Conservation (phyloP, 2,888 invertebrate species). For the Drosophila falleni region DNA sequence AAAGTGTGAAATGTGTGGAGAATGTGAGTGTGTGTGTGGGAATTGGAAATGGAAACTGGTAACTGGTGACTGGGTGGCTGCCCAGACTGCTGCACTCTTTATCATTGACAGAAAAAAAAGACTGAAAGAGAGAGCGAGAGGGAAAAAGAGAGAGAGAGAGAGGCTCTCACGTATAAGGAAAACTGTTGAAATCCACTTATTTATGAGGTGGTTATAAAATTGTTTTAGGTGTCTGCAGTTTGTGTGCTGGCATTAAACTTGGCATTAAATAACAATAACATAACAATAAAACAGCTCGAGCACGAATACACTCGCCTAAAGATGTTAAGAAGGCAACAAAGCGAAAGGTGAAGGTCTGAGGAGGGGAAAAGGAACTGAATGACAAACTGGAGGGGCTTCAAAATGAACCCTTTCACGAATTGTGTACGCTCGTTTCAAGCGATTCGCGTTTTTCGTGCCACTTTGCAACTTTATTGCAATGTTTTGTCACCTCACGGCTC, state of each 20-base stretch:
- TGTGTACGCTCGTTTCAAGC: slow-evolving; percentile 40
- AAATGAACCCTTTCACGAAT: slow-evolving; percentile 55
- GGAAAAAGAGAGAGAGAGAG: background rate
- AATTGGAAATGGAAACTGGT: slow-evolving; percentile 35
- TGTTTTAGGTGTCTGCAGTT: slow-evolving; percentile 68
- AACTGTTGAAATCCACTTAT: slow-evolving; percentile 54
- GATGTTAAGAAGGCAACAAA: slow-evolving; percentile 31
- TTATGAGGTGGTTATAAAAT: slow-evolving; percentile 74
- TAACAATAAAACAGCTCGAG: slow-evolving; percentile 69
- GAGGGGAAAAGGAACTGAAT: background rate
- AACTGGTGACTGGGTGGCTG: slow-evolving; percentile 54
- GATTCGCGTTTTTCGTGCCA: slow-evolving; percentile 47
- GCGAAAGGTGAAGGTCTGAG: slow-evolving; percentile 16
- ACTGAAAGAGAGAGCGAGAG: background rate
- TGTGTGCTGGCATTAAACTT: slow-evolving; percentile 73
- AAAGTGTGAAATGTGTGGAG: slow-evolving; percentile 44
- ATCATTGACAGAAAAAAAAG: slow-evolving; percentile 34
- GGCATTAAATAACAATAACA: slow-evolving; percentile 80
- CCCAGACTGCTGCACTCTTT: slow-evolving; percentile 51
- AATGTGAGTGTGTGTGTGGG: slow-evolving; percentile 32
- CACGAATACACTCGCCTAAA: slow-evolving; percentile 43
- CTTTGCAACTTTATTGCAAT: slow-evolving; percentile 56
- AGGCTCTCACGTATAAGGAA: slow-evolving; percentile 53
- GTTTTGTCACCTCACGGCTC: slow-evolving; percentile 56
- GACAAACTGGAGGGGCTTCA: background rate